Percentiles rank a stretch among this genome's conserved stretches.
Conservation (phyloP, 2,113 vertebrate species). For the Psilopsiagon aurifrons region DNA sequence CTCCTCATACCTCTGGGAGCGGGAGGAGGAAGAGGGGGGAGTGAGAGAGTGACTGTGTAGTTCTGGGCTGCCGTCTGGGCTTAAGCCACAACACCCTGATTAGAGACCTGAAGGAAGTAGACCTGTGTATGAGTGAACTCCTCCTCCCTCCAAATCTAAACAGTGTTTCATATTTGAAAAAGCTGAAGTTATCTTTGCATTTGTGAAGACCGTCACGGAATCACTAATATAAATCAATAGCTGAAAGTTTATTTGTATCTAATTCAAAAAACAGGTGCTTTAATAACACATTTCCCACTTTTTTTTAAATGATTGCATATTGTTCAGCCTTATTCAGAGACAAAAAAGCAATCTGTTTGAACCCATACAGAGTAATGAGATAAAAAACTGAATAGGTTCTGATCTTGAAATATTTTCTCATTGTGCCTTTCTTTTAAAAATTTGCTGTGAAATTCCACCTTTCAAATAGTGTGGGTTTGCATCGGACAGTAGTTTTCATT, state of each 20-base stretch:
- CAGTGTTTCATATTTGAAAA: not conserved
- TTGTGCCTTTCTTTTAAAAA: not conserved
- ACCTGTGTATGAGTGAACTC: not conserved
- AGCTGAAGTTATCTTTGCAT: not conserved
- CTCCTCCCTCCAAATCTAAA: not conserved
- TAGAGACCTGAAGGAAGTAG: not conserved
- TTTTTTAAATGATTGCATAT: not conserved
- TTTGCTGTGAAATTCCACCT: not conserved
- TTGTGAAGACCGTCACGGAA: not conserved
- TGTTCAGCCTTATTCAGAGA: not conserved
- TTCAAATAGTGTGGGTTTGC: not conserved
- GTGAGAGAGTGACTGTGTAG: no score
- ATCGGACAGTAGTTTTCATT: not conserved
- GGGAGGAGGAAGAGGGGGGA: no score
- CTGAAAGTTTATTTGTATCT: not conserved
- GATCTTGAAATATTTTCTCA: not conserved
- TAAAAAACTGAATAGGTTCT: not conserved
- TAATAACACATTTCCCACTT: not conserved
- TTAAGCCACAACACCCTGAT: not conserved
- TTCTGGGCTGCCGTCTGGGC: no score
- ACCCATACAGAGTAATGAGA: not conserved
- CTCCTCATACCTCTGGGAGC: no score
- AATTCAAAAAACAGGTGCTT: not conserved
- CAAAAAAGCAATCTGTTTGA: not conserved
- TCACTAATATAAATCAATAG: not conserved